Conservation (phyloP, 2,113 vertebrate species). For the Gopherus evgoodei region DNA sequence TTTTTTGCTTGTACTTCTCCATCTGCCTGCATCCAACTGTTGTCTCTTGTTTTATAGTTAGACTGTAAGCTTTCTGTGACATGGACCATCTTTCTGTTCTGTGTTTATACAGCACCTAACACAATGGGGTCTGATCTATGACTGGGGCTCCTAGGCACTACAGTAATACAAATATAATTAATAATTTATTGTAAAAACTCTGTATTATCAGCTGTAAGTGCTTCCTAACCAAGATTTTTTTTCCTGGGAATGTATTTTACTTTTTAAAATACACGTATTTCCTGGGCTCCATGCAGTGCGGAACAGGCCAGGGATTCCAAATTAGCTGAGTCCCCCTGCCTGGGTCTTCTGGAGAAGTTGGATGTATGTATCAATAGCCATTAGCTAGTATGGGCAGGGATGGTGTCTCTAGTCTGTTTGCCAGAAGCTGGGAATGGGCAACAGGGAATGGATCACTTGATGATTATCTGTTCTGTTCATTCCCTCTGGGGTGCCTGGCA, state of each 20-base stretch:
- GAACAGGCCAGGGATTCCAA: not conserved
- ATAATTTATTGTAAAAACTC: not conserved
- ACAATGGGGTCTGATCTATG: not conserved
- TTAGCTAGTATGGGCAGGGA: no score
- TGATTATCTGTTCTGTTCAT: no score
- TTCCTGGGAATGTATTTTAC: not conserved
- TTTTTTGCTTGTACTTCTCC: not conserved
- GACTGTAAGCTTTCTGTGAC: no score
- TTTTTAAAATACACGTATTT: not conserved
- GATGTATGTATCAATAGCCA: not conserved
- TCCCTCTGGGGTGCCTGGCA: no score
- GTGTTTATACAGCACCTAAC: not conserved
- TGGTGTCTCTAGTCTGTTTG: no score
- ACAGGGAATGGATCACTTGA: no score
- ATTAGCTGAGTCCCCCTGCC: not conserved
- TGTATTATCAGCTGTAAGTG: not conserved
- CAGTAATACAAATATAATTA: not conserved
- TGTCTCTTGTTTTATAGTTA: no score
- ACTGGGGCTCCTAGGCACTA: not conserved
- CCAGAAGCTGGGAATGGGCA: no score
- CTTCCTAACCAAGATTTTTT: not conserved
- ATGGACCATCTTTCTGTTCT: no score
- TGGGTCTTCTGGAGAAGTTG: accelerated
- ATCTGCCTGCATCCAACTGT: not conserved
- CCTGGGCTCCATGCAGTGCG: not conserved